These are phyloP conservation scores for Galagoides demidoff DNA, from an alignment of 2,797 vertebrate genomes.

Conservation along the genomic window DNA sequence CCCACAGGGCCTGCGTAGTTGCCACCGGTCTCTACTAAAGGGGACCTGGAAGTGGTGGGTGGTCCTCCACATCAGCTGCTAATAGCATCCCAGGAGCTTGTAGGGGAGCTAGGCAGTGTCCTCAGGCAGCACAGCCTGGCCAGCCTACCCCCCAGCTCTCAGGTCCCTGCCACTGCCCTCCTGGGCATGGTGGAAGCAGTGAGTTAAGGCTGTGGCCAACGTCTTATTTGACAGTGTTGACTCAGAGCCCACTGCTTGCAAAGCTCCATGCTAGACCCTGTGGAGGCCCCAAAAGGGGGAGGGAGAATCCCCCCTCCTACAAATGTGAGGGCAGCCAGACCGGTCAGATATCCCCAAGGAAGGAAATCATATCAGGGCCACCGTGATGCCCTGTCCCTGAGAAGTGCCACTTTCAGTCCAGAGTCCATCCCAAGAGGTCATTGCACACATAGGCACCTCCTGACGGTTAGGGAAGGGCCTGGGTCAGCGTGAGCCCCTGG, in stretches of 20 bases:
- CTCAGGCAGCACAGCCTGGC: neutral
- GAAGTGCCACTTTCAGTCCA: neutral
- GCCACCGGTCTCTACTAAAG: neutral
- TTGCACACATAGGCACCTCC: too few relatives aligned
- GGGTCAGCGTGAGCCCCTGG: neutral
- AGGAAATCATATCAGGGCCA: neutral
- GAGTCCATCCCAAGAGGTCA: neutral
- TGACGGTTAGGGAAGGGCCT: fast-evolving
- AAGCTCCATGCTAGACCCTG: too few relatives aligned
- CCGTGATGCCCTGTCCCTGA: neutral
- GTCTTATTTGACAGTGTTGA: neutral
- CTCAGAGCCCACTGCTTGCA: neutral
- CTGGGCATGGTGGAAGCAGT: fast-evolving
- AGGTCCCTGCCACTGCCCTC: neutral
- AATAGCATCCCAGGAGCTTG: too few relatives aligned
- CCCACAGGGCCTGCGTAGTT: neutral
- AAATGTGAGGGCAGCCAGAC: neutral
- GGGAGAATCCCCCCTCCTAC: neutral
- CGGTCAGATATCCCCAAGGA: neutral
- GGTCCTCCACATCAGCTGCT: neutral
- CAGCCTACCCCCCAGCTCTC: too few relatives aligned
- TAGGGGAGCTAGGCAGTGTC: neutral
- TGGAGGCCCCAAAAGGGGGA: neutral
- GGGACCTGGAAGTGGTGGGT: too few relatives aligned
- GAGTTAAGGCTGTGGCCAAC: neutral